phyloP scores from a whole-genome alignment of 2,113 vertebrate species.

The Colistium nudipinnis region DNA sequence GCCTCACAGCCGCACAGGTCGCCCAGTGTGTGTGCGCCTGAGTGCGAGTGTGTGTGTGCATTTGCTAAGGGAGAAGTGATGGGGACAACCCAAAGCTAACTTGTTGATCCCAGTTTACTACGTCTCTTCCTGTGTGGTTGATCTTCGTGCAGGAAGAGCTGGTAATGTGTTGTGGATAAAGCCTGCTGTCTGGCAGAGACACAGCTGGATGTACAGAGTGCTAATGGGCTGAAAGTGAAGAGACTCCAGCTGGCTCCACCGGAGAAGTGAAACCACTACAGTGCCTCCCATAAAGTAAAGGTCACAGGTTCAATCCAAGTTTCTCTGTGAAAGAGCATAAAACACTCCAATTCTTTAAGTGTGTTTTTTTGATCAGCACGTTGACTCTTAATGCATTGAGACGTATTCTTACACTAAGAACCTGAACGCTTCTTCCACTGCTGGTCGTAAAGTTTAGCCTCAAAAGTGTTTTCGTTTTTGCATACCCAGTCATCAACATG shows the following conservation, averaged over 20 bases:
- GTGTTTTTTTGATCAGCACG: not conserved
- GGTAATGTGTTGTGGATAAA: slow-evolving; percentile 32
- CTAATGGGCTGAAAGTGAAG: slow-evolving; percentile 65
- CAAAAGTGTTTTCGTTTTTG: too few species aligned
- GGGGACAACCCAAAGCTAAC: slow-evolving; percentile 21
- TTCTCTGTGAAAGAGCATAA: slow-evolving; percentile 53
- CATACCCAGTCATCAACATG: slow-evolving; percentile 13
- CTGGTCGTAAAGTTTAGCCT: too few species aligned
- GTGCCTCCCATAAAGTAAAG: slow-evolving; percentile 63
- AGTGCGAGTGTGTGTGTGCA: slow-evolving; percentile 20
- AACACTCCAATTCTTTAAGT: slow-evolving; percentile 11
- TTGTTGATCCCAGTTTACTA: slow-evolving; percentile 37
- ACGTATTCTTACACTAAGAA: not conserved
- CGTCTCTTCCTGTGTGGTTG: slow-evolving; percentile 26
- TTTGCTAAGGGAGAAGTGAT: slow-evolving; percentile 9
- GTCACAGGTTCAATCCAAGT: slow-evolving; percentile 57
- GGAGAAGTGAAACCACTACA: slow-evolving; percentile 52
- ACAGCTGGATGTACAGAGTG: slow-evolving; percentile 48
- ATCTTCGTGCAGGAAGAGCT: slow-evolving; percentile 36
- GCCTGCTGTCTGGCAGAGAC: slow-evolving; percentile 57
- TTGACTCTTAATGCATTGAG: not conserved
- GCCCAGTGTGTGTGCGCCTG: slow-evolving; percentile 15
- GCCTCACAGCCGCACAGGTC: slow-evolving; percentile 61
- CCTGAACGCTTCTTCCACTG: slow-evolving; percentile 11
- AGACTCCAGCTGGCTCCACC: slow-evolving; percentile 68